Base-by-base conservation (phyloP, 1,140 invertebrate genomes). In the Psilanteris sp. region DNA sequence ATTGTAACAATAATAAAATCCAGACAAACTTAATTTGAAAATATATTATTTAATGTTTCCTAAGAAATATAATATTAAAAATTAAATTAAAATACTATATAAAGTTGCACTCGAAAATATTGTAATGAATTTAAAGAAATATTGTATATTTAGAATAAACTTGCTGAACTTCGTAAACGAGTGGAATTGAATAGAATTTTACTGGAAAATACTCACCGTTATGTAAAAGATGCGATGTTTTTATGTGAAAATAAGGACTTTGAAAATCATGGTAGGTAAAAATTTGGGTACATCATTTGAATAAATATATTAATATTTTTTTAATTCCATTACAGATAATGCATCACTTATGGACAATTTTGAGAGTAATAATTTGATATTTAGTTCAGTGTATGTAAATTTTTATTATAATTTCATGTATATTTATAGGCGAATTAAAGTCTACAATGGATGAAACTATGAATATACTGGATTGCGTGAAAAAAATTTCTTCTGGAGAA, bases 181-280 rank as follows among this genome's bases (percentile, higher is more conserved):
- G 62, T 83, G 1, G 70, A 80, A 27, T 46, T 76, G 15, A 81
- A 77, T 46, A 61, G 64, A 46, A 36, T 66, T 18, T 43, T 83
- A 14, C 39, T 83, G 4, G 54, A 83, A 22, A 52, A 59, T 8
- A 66, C 78, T 1, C 73, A 78, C 44, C 50, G 77, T 37, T 64
- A 64, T 6, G 48, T 80, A 1, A 74, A 80, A 20, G 57, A 78
- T 14, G 62, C 70, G 2, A 72, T 70, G 59, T 61, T 67, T 67
- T 54, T 66, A 2, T 34, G 31, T 5, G 71, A 81, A 27, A 41
- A 54, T 16, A 70, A 62, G 43, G 39, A 16, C n/a, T 52, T 66
- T 5, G 11, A 31, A 18, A 5, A 37, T 5, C 2, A 32, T 4
- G 3, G 29, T 32, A 13, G n/a, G n/a, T n/a, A n/a, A n/a, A n/a